Evolutionary conservation across 2,797 vertebrate species (phyloP).

Genomic region (Lepilemur ruficaudatus): DNA sequence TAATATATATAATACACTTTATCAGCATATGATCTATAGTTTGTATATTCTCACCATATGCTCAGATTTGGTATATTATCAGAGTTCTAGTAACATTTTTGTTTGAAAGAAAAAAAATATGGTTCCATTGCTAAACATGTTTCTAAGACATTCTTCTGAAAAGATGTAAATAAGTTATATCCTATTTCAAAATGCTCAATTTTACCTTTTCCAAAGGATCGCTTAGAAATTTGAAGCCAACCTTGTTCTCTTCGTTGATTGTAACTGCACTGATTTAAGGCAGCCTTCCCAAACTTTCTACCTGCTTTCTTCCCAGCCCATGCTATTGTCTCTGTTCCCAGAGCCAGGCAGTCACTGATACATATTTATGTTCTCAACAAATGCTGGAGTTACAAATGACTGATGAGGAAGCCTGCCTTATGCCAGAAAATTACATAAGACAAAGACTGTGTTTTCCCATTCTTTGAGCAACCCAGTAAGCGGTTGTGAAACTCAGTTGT

Average conservation of each 20-base stretch:
- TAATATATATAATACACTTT: background rate
- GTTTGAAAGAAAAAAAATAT: background rate
- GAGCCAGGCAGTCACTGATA: background rate
- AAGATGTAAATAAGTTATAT: background rate
- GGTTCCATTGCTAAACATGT: background rate
- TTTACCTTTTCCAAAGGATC: background rate
- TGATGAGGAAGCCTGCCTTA: background rate
- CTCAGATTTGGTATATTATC: background rate
- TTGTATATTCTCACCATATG: background rate
- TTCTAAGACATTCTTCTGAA: background rate
- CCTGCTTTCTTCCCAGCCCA: background rate
- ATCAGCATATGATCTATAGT: background rate
- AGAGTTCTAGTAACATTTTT: background rate
- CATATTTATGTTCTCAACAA: conserved; percentile 23
- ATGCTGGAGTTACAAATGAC: background rate
- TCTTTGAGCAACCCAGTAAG: background rate
- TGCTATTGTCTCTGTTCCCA: background rate
- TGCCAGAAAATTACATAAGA: conserved; percentile 41
- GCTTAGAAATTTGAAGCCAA: background rate
- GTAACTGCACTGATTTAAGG: too few species aligned
- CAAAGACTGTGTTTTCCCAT: background rate
- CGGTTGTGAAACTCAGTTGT: background rate
- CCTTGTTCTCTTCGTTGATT: background rate
- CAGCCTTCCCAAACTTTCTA: background rate
- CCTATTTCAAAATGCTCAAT: background rate